phyloP scores from a whole-genome alignment of 2,797 vertebrate genomes.

The Spheniscus humboldti region DNA sequence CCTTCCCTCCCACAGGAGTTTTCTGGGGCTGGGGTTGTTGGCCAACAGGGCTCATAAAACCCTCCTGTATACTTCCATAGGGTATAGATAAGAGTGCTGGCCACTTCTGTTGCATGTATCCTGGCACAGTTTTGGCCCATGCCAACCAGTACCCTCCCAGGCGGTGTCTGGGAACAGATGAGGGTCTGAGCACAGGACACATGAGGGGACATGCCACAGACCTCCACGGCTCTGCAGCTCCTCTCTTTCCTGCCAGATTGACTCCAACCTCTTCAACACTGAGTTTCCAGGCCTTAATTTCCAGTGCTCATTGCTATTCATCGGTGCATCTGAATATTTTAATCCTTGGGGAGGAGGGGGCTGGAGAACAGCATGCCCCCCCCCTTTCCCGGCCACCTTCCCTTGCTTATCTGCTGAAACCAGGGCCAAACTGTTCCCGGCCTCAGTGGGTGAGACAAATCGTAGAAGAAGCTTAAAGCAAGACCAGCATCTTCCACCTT shows the following conservation, averaged over 20 bases:
- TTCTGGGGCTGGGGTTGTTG: neutral
- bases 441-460: slow-evolving; percentile 29
- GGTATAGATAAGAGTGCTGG: neutral
- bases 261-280: neutral
- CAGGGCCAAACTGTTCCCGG: neutral
- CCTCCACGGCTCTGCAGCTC: neutral
- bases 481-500: slow-evolving; percentile 23
- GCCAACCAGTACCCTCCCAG: neutral
- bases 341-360: neutral
- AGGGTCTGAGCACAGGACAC: neutral
- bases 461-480: slow-evolving; percentile 17
- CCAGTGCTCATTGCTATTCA: slow-evolving; percentile 27
- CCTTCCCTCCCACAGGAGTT: neutral
- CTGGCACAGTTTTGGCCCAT: neutral
- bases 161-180: neutral
- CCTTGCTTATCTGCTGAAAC: slow-evolving; percentile 35
- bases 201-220: fast-evolving
- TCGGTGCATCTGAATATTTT: neutral
- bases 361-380: neutral
- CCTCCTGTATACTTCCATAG: neutral
- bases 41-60: neutral
- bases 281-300: neutral
- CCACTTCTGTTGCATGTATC: fast-evolving
- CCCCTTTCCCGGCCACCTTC: neutral
- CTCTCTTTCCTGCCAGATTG: neutral